These are phyloP conservation scores for Sphenodon punctatus DNA, from an alignment of 2,797 vertebrate genomes.

Conservation along the genomic window DNA sequence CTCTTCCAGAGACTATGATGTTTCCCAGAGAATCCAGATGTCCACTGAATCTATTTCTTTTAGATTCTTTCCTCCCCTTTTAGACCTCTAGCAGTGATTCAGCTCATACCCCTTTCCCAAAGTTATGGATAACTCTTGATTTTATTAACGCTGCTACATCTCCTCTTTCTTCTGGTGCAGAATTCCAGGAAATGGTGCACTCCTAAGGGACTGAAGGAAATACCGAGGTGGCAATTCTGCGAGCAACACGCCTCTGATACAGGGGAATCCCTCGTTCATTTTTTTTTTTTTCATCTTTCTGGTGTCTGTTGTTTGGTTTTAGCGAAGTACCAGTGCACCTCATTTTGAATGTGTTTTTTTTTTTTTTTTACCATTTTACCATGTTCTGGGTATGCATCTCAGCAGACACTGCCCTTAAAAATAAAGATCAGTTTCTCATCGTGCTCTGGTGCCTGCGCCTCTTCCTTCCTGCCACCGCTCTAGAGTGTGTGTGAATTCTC, in stretches of 20 bases:
- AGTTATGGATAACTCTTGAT: neutral
- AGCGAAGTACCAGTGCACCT: slow-evolving; percentile 31
- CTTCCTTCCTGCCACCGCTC: neutral
- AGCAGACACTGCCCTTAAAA: slow-evolving; percentile 39
- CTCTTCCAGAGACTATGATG: no score
- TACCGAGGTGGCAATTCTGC: slow-evolving; percentile 32
- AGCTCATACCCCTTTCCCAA: neutral
- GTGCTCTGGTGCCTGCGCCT: slow-evolving; percentile 17
- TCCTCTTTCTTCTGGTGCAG: slow-evolving; percentile 73
- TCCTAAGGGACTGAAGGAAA: slow-evolving; percentile 76
- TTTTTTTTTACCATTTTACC: slow-evolving; percentile 33
- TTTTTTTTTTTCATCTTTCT: slow-evolving; percentile 6
- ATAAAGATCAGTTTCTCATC: slow-evolving; percentile 63
- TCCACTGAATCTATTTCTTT: neutral
- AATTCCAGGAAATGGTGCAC: slow-evolving; percentile 92
- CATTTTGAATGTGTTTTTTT: no score
- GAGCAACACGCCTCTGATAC: slow-evolving; percentile 40
- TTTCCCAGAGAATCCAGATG: no score
- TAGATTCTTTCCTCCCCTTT: neutral
- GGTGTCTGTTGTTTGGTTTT: slow-evolving; percentile 35
- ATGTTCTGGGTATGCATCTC: slow-evolving; percentile 32
- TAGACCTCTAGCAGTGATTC: neutral
- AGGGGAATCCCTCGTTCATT: slow-evolving; percentile 29
- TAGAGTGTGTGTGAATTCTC: neutral
- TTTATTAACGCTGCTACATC: slow-evolving; percentile 10